Percentiles rank a stretch among this genome's conserved stretches.
Evolutionary conservation across 2,888 invertebrate genomes (phyloP).

Genomic region (Drosophila cracens): DNA sequence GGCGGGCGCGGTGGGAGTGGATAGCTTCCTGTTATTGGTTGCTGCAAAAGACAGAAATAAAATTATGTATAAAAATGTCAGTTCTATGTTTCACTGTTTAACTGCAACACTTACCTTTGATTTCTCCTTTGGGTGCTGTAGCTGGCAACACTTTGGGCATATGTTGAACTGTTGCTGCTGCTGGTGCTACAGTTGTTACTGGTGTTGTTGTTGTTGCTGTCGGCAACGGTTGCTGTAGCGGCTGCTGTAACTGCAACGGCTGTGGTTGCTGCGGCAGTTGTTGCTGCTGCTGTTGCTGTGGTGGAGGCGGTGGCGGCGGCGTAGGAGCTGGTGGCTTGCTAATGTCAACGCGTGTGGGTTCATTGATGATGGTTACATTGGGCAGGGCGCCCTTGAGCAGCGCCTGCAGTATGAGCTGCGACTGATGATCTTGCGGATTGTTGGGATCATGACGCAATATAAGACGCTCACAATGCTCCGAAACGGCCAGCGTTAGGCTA

Average conservation of each 20-base stretch:
- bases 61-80: neutral
- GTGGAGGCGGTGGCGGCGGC: slow-evolving; percentile 24
- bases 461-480: slow-evolving; percentile 89
- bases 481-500: slow-evolving; percentile 88
- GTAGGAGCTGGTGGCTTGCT: slow-evolving; percentile 47
- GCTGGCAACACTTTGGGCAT: slow-evolving; percentile 37
- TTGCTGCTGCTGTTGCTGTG: slow-evolving; percentile 39
- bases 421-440: slow-evolving; percentile 86
- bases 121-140: slow-evolving; percentile 50
- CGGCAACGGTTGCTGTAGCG: slow-evolving; percentile 36
- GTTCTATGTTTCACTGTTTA: neutral
- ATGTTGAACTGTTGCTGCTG: slow-evolving; percentile 38
- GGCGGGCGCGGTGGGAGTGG: slow-evolving; percentile 37
- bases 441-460: slow-evolving; percentile 89
- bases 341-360: slow-evolving; percentile 78
- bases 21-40: slow-evolving; percentile 51
- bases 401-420: slow-evolving; percentile 84
- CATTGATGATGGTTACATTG: slow-evolving; percentile 85
- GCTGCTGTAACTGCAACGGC: slow-evolving; percentile 41
- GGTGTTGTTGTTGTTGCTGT: slow-evolving; percentile 26
- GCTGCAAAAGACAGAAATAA: slow-evolving; percentile 26
- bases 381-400: slow-evolving; percentile 84
- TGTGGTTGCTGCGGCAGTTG: slow-evolving; percentile 37
- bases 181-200: slow-evolving; percentile 29
- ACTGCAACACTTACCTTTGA: slow-evolving; percentile 48